Percentiles rank a stretch among this genome's conserved stretches.
Conservation (phyloP, 2,888 invertebrate species). For the Macaria liturata region DNA sequence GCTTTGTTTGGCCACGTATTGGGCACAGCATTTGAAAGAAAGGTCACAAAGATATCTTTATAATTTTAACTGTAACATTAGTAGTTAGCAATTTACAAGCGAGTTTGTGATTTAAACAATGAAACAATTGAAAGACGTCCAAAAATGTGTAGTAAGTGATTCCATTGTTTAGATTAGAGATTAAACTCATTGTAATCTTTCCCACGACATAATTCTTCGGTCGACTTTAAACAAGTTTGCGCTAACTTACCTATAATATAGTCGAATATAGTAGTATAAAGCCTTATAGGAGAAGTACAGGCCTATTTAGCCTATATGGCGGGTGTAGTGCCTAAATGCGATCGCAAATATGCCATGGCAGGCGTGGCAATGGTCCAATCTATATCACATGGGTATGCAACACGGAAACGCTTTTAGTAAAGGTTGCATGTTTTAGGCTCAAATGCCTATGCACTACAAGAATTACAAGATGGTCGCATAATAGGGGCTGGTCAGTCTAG, state of each 20-base stretch:
- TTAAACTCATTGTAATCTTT: conserved; percentile 12
- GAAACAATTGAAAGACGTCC: conserved; percentile 2
- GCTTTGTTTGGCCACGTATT: neutral
- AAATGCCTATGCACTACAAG: conserved; percentile 22
- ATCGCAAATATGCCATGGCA: conserved; percentile 29
- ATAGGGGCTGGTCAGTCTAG: neutral
- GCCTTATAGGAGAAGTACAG: conserved; percentile 30
- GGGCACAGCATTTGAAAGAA: neutral
- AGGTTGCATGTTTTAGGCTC: conserved; percentile 29
- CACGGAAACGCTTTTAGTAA: conserved; percentile 38
- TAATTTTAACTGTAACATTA: no score
- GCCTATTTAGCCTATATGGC: conserved; percentile 24
- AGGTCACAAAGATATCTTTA: no score
- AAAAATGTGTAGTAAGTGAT: conserved; percentile 3
- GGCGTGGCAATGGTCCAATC: conserved; percentile 33
- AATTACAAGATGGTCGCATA: conserved; percentile 18
- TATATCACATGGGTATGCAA: conserved; percentile 31
- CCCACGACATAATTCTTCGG: conserved; percentile 25
- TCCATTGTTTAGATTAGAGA: conserved; percentile 2
- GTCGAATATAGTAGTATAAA: conserved; percentile 26
- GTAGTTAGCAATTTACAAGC: no score
- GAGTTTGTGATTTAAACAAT: neutral
- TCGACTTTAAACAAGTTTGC: conserved; percentile 21
- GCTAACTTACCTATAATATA: conserved; percentile 27
- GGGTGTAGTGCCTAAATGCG: conserved; percentile 27